Base-by-base conservation (phyloP, 2,113 vertebrate genomes). In the Panurus biarmicus region DNA sequence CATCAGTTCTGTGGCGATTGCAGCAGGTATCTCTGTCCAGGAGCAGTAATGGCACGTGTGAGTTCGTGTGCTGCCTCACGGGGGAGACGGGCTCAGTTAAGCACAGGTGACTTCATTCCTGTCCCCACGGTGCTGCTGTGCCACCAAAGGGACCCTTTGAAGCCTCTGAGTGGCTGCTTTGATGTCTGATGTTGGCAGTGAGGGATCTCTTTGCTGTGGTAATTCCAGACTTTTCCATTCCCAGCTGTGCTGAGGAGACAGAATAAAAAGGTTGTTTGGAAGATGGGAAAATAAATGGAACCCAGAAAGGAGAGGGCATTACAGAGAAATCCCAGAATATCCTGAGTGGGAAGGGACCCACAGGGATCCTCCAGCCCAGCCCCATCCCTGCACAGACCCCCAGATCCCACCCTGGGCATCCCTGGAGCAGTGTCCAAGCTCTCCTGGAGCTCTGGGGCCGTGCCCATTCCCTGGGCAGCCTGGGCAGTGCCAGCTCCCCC, bases 131-230 rank as follows among this genome's bases (percentile, higher is more conserved):
- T 42, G 74, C 35, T 73, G 40, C 95, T 51, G 60, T 71, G 64
- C 76, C 87, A 62, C 61, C 1, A 2, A 2, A 75, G 94, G 93
- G 92, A 93, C 86, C 93, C 95, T 97, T 93, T 96, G 93, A 95
- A 96, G 96, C 29, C 90, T 94, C 65, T 1, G 35, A 96, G 70
- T 40, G 45, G 65, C 60, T 38, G 53, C 96, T 97, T 96, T 94
- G 94, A 95, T 95, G 60, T 96, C 93, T 95, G 79, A 26, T 57
- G 78, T 8, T 78, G 90, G 89, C 96, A 96, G 60, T 22, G 50
- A 69, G 85, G 51, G 48, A 50, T 72, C 70, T 78, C 89, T 64
- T 61, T 25, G 6, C 76, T 85, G 50, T 40, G 92, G 36, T 93
- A 58, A 91, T 91, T 92, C 86, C 44, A 69, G 64, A 61, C 72